Evolutionary conservation across 92 coral and sea anemone genomes (phyloP), one percentile per base, ranked within the genome.

Genomic region (Anthopleura xanthogrammica): DNA sequence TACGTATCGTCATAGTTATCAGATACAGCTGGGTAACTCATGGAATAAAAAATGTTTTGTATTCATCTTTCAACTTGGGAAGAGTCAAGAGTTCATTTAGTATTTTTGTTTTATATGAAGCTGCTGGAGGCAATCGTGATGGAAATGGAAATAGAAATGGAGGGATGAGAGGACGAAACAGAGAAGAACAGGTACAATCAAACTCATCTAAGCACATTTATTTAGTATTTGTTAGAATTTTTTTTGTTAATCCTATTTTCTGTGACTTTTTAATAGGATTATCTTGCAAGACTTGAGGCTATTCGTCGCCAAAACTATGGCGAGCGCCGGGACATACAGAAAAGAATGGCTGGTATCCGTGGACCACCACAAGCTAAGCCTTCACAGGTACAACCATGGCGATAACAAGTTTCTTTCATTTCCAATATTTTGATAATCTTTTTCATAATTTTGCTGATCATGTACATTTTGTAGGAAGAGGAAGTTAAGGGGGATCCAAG

Each of bases 331-430:
- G 97, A 92, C 74, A 85, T 96, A 52, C 98, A 96, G 55, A 93
- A 87, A 79, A 54, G 97, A 87, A 97, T 97, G 98, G 99, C 97
- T 55, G 98, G 95, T 75, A 88, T 97, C 29, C 93, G 99, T 20
- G 98, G 90, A 2, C 97, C 99, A 4, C 90, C 81, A 52, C 89
- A 91, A 60, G 83, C 84, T 0, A 77, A 83, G 0, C 84, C 88
- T 19, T 84, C 87, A 4, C 86, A 91, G 91, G 97, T 93, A 82
- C 70, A 62, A 4, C 14, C 29, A 62, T n/a, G 29, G 11, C 1
- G 11, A 20, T 23, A 1, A n/a, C 29, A 62, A 20, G 70, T 62
- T 58, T 62, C 29, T 23, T 23, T 60, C 65, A 60, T 60, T 62
- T 62, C 70, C 70, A 62, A 4, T 12, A n/a, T 62, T 62, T 20